Base-by-base conservation (phyloP, 2,888 invertebrate genomes). In the Lasioglossum lativentre region DNA sequence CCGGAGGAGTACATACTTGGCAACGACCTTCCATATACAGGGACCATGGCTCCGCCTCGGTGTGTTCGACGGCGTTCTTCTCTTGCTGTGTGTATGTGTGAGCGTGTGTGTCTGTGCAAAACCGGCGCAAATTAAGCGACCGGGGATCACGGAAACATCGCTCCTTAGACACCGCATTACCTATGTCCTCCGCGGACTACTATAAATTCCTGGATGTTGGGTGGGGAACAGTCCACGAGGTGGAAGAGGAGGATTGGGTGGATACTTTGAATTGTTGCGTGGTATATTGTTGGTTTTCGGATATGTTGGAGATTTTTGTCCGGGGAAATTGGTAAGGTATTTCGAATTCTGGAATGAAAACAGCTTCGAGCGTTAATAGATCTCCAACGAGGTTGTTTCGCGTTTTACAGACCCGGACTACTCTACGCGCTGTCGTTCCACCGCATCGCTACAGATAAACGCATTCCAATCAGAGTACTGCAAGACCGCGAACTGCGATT, bases 1-100 rank as follows among this genome's bases (percentile, higher is more conserved):
- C 80, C 84, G 78, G 83, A 66, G 83, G 89, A 87, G 88, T 88
- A 91, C 90, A 90, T 83, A 91, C 90, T 91, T 83, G 88, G 82
- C 89, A 86, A 88, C 86, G 85, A 86, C 74, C 86, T 89, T 86
- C 85, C 85, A 78, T 86, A 86, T 90, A 90, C 86, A 79, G 77
- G 75, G 85, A 84, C 86, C 79, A 78, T 75, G 27, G 45, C 34
- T 59, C 52, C 77, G 27, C 40, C 34, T 59, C 63, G 30, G 27
- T 14, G 38, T 27, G 71, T 14, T 27, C 63, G 27, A 52, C 47
- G 47, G 8, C 8, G 47, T 52, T 52, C 47, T 52, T 52, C 23
- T 52, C 47, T 52, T 23, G 34, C n/a, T 34, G 34, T 45, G 23
- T 47, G 14, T 16, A 47, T 19, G 47, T 6, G 47, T 0, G 47